A percentile compares a stretch with the other conserved stretches of the same genome.
Conservation (phyloP, 2,113 vertebrate genomes). For the Malurus melanocephalus region DNA sequence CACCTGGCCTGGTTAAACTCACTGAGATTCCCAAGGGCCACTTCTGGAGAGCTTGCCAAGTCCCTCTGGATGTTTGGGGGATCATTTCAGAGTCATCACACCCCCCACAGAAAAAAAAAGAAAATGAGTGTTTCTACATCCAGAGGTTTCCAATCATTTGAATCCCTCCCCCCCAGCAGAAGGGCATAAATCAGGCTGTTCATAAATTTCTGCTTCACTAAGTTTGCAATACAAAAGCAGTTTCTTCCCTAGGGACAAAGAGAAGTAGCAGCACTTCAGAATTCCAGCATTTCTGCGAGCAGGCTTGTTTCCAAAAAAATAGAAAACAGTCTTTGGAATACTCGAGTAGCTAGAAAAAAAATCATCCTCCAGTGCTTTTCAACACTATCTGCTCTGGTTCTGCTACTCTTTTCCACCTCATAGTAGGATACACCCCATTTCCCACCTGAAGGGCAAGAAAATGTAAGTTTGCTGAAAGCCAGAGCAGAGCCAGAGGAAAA, state of each 20-base stretch:
- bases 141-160: background rate
- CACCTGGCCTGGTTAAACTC: background rate
- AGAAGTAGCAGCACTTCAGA: background rate
- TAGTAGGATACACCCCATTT: background rate
- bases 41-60: background rate
- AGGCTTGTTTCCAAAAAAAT: background rate
- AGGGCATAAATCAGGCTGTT: background rate
- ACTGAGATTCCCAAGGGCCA: background rate
- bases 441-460: background rate
- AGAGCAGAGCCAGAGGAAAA: background rate
- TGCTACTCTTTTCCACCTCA: background rate
- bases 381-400: background rate
- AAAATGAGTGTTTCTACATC: background rate
- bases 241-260: background rate
- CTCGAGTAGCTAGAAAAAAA: background rate
- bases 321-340: background rate
- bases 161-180: background rate
- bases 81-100: background rate
- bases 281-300: background rate
- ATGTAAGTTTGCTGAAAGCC: background rate
- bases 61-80: background rate
- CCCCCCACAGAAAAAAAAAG: rapidly evolving
- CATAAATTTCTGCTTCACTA: background rate
- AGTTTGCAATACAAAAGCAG: background rate
- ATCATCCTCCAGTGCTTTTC: background rate